Conservation (phyloP, 2,888 invertebrate genomes). For the Leptogaster cylindrica region DNA sequence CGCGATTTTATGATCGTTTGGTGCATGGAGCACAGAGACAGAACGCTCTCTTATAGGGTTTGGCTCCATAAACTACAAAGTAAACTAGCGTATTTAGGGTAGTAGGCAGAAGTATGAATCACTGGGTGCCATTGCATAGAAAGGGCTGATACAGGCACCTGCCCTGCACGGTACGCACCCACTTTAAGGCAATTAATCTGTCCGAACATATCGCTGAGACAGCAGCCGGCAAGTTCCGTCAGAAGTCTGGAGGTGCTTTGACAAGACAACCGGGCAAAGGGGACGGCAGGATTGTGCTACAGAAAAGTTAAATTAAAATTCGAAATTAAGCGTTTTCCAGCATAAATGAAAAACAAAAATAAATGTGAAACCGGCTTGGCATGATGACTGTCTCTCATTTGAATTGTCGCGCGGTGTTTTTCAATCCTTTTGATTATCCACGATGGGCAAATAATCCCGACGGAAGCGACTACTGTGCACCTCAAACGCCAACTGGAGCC, state of each 20-base stretch:
- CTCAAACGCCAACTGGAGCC: not conserved
- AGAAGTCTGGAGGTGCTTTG: conserved; percentile 7
- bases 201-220: conserved; percentile 3
- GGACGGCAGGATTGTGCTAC: conserved; percentile 7
- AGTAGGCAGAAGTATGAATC: conserved; percentile 20
- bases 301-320: conserved; percentile 42
- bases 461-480: conserved; percentile 16
- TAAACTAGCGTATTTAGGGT: conserved; percentile 24
- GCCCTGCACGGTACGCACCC: conserved; percentile 36
- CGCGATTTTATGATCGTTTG: conserved; percentile 44
- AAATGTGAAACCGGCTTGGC: too few species aligned
- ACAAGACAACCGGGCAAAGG: not conserved
- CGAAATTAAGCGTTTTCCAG: conserved; percentile 43
- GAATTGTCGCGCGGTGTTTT: not conserved
- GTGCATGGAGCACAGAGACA: conserved; percentile 42
- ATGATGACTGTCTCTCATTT: too few species aligned
- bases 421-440: not conserved
- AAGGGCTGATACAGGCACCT: conserved; percentile 27
- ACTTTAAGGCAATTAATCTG: conserved; percentile 27
- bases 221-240: conserved; percentile 13
- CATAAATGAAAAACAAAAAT: not conserved
- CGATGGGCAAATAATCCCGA: not conserved
- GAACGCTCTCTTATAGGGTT: conserved; percentile 39
- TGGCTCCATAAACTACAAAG: conserved; percentile 29
- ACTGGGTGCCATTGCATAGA: not conserved